Base-by-base conservation (phyloP, 2,797 vertebrate genomes). In the Syngnathus acus region DNA sequence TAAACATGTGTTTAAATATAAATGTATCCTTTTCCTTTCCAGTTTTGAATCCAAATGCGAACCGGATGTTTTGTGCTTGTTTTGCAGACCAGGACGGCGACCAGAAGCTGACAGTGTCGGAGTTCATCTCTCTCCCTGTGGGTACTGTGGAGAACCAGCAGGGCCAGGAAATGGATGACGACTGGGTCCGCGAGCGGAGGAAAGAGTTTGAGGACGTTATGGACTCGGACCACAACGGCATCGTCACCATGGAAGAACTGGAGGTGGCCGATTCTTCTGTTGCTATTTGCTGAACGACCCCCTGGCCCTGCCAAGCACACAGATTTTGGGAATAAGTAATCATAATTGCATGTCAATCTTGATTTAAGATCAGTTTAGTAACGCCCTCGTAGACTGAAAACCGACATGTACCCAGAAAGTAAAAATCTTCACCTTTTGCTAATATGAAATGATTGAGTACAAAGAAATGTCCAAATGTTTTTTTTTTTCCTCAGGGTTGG, bases 131-230 rank as follows among this genome's bases (percentile, higher is more conserved):
- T 0, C 64, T 99, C 9, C 96, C 96, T 0, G 92, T 95, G 74
- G 96, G 97, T 58, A 98, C 96, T 0, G 96, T 98, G 64, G 96
- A 97, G 86, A 98, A 97, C 82, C 95, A 96, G 83, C 94, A 95
- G 71, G 97, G 92, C 0, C 96, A 98, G 81, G 95, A 98, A 67
- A 91, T 95, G 0, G 97, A 98, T 0, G 96, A 98, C 0, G 94
- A 94, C 73, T 99, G 97, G 96, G 96, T 98, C 0, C 87, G 88
- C 48, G 97, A 99, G 82, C 82, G 97, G 64, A 96, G 86, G 82
- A 97, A 93, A 78, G 96, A 99, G 61, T 99, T 98, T 47, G 91
- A 96, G 82, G 93, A 97, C 0, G 94, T 98, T 54, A 98, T 98
- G 0, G 97, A 98, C 0, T 82, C 91, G 0, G 84, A 99, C 73